Evolutionary conservation across 1,140 invertebrate species (phyloP), one percentile per base, ranked within the genome.

Genomic region (Scylla paramamosain): DNA sequence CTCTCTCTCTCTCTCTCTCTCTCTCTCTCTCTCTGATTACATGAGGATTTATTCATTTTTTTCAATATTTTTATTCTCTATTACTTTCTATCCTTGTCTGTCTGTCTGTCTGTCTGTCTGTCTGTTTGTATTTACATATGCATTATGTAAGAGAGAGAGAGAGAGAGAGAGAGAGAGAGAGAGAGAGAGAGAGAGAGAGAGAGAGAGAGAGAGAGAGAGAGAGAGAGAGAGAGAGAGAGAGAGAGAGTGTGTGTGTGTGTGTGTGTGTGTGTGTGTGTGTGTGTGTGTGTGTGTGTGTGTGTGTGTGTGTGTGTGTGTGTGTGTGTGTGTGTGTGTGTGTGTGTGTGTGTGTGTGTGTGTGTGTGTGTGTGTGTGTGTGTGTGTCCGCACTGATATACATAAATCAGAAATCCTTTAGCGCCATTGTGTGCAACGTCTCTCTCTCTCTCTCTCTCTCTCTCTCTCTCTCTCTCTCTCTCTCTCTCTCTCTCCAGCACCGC

Each of bases 401-500:
- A 25, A 77, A 77, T n/a, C 20, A 77, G 16, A 77, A 59, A 59
- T 59, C 52, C 0, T 20, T 59, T 20, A 14, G 16, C 0, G 12
- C 10, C 16, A 14, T 59, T 77, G 67, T 25, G 16, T 16, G 4
- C 4, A 16, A 3, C 7, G 59, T 67, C 59, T 67, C 59, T 67
- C 59, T 67, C 59, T 67, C 59, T 67, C 59, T 67, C 59, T 67
- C 59, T 67, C 59, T 67, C 59, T 67, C 59, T 67, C 59, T 67
- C 59, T 67, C 59, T 67, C 67, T 77, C 67, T 77, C 67, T 77
- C 67, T 77, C 67, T 77, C 67, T 77, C 67, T 77, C 67, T 77
- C 67, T 77, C 67, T 77, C 67, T 77, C 67, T 77, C 67, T 77
- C 67, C 2, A 20, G 52, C 52, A 20, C 52, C 52, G 52, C 52